Conservation (phyloP, 2,113 vertebrate genomes). For the rat (Rattus norvegicus) region GRCr8 NC_086033.1:61491001-61491500, state of each 20-base stretch:
- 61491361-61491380: neutral
- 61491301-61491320: neutral
- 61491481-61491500: neutral
- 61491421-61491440: neutral
- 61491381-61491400: neutral
- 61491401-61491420: neutral
- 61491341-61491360: neutral
- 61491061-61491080: neutral
- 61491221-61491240: neutral
- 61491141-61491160: neutral
- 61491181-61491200: conserved; percentile 24
- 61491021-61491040: neutral
- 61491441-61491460: neutral
- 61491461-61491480: neutral
- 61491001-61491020: neutral
- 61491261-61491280: conserved; percentile 24
- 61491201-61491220: neutral
- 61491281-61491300: neutral
- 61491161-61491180: neutral
- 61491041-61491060: neutral
- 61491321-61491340: conserved; percentile 16
- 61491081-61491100: neutral
- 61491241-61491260: neutral
- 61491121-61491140: neutral
- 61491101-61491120: neutral